Conservation (phyloP, 2,797 vertebrate species). For the Choloepus didactylus region DNA sequence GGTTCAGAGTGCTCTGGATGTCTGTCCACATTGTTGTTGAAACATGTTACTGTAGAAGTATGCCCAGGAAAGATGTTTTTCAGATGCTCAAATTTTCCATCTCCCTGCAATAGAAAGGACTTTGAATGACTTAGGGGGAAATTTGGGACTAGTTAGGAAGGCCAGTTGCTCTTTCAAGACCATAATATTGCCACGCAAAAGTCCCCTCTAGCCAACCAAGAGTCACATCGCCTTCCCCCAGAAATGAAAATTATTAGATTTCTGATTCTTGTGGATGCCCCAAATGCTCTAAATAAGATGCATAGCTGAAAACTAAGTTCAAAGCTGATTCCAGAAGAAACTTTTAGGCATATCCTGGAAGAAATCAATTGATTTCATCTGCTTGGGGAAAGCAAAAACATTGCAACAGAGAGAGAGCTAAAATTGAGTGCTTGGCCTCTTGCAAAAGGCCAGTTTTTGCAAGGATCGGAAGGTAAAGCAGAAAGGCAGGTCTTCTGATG, state of each 20-base stretch:
- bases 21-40: neutral
- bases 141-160: neutral
- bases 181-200: neutral
- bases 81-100: neutral
- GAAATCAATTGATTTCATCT: conserved; percentile 85
- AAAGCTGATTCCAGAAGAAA: conserved; percentile 78
- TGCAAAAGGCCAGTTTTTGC: conserved; percentile 73
- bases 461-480: conserved; percentile 59
- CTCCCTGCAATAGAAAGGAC: neutral
- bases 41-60: neutral
- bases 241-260: conserved; percentile 64
- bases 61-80: neutral
- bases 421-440: conserved; percentile 79
- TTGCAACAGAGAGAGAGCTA: conserved; percentile 78
- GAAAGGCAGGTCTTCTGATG: conserved; percentile 79
- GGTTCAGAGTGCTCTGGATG: neutral
- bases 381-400: conserved; percentile 78
- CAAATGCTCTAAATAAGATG: conserved; percentile 58
- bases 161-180: neutral
- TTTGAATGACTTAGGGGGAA: neutral
- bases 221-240: neutral
- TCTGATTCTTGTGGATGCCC: conserved; percentile 55
- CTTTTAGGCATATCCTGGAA: conserved; percentile 79
- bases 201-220: neutral
- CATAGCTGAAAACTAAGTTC: conserved; percentile 72